Evolutionary conservation across 2,888 invertebrate genomes (phyloP), one percentile per base, ranked within the genome.

Genomic region (Phalera bucephala): DNA sequence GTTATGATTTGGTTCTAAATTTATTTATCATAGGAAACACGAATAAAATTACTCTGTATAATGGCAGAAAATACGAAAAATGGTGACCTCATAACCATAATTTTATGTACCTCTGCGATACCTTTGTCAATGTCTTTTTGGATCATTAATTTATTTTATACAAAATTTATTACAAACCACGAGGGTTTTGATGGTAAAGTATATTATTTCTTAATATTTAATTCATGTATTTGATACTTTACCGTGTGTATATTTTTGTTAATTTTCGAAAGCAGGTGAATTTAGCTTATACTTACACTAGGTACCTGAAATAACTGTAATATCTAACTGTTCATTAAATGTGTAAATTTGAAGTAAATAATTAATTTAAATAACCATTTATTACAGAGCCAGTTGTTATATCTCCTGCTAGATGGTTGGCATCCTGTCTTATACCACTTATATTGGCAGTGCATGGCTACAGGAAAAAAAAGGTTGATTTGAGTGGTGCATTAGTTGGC

Each of bases 61-160:
- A 64, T 64, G 64, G 42, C 45, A 15, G n/a, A 15, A 34, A 33
- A 39, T 25, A 34, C 77, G 12, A 61, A 77, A 45, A 72, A 84
- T 48, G 70, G 80, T 36, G 83, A 87, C 45, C 68, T 92, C 47
- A 63, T 92, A 59, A 93, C 93, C 38, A 87, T 95, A 23, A 62
- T 94, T 1, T 72, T 94, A 19, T 93, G 93, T 62, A 92, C 93
- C 2, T 79, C 94, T 42, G 91, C 94, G 1, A 93, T 95, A 63
- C 95, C 95, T 4, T 58, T 95, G n/a, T 94, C 95, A 0, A 92
- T 95, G 87, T 91, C 94, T 13, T 91, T 95, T 85, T 95, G 95
- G 95, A 90, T 93, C 47, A 91, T 92, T 12, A 95, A 95, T 76
- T 81, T 94, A 51, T 83, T 93, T n/a, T 93, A 94, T 68, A 91